Evolutionary conservation across 2,797 vertebrate genomes (phyloP), one percentile per base, ranked within the genome.

Genomic region (Bryconaethiops microstoma): DNA sequence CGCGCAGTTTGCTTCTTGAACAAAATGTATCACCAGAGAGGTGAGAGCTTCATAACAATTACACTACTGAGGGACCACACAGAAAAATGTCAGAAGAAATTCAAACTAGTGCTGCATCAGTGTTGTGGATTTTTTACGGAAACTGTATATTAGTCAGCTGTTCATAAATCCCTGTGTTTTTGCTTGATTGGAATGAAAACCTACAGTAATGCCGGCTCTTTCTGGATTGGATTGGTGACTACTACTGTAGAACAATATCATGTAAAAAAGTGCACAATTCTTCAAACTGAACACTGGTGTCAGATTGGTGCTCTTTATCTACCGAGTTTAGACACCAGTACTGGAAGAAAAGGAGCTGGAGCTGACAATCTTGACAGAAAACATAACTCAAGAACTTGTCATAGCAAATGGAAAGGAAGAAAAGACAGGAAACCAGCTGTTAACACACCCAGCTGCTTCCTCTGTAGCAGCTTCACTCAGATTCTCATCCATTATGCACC

Each of bases 401-500:
- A 16, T 23, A 40, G 9, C 60, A 74, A 55, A 68, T 48, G 35
- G 21, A 2, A 2, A 19, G 17, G 45, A 63, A 64, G 39, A 67
- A 42, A 54, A 71, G 50, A 77, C 16, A n/a, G 42, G 2, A 14
- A 71, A 70, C 10, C 25, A 12, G 21, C 19, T 57, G 25, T 35
- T 23, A 21, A 50, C 21, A 79, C 64, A 16, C n/a, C 76, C 50
- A 73, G 76, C 19, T 55, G 55, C 64, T 71, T 70, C 12, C 39
- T 45, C 17, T 21, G 7, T 57, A 7, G 21, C 29, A 29, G 48
- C 54, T 48, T 62, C 62, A 54, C 42, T 68, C 68, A 35, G 54
- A 45, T 80, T 83, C 50, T 73, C 40, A 77, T 83, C 48, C 29
- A 52, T 79, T 83, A 75, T 40, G 29, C 63, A 74, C 21, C 9